A percentile compares a stretch with the other conserved stretches of the same genome.
Conservation (phyloP, 2,113 vertebrate genomes). For the Dicentrarchus labrax region DNA sequence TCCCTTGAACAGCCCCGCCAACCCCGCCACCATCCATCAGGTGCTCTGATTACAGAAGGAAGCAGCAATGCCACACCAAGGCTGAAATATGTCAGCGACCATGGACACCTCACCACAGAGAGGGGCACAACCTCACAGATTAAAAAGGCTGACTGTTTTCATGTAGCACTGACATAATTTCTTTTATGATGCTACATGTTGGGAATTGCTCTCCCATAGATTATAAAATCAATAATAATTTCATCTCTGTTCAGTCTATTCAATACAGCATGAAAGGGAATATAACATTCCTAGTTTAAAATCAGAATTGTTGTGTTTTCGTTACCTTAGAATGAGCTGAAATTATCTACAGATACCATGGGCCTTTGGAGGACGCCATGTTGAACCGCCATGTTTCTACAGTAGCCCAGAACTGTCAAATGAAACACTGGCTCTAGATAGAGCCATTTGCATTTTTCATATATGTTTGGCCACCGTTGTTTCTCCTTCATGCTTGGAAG, state of each 20-base stretch:
- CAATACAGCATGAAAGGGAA: neutral
- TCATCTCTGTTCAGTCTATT: neutral
- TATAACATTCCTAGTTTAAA: neutral
- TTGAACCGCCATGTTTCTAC: too few relatives aligned
- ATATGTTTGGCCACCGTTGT: too few relatives aligned
- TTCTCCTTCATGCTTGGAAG: too few relatives aligned
- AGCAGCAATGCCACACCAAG: conserved; percentile 22
- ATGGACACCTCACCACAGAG: conserved; percentile 14
- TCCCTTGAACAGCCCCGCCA: conserved; percentile 62
- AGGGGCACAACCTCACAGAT: conserved; percentile 21
- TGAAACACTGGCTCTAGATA: too few relatives aligned
- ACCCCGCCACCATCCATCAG: conserved; percentile 70
- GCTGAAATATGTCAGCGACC: conserved; percentile 47
- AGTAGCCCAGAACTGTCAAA: too few relatives aligned
- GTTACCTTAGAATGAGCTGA: too few relatives aligned
- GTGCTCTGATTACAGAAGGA: conserved; percentile 50
- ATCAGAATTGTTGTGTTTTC: too few relatives aligned
- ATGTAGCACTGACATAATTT: neutral
- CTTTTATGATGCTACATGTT: neutral
- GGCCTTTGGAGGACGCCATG: too few relatives aligned
- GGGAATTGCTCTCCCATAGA: neutral
- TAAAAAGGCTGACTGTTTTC: neutral
- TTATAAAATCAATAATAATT: neutral
- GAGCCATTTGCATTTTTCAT: too few relatives aligned
- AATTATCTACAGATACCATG: too few relatives aligned